Conservation (phyloP, 1,140 invertebrate species). For the Trichoplusia ni region DNA sequence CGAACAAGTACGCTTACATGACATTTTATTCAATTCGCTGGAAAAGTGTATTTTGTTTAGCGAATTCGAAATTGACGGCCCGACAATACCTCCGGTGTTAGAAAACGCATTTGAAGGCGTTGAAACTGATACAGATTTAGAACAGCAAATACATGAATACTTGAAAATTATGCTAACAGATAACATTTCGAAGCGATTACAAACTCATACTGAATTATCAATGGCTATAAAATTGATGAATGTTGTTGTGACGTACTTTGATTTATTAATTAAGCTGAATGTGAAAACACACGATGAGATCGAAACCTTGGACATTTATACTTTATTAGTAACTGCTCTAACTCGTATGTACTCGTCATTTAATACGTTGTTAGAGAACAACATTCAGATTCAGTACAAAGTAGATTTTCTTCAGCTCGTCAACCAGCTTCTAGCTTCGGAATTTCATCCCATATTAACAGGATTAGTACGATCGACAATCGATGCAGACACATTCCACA, state of each 20-base stretch:
- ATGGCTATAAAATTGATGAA: constrained; percentile 48
- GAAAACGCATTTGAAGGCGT: constrained; percentile 24
- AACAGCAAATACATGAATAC: constrained; percentile 39
- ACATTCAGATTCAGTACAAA: constrained; percentile 48
- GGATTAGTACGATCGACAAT: constrained; percentile 45
- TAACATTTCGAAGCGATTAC: constrained; percentile 29
- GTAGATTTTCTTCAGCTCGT: constrained; percentile 48
- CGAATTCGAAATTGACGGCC: constrained; percentile 58
- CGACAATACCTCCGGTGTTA: neutral
- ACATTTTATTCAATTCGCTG: constrained; percentile 53
- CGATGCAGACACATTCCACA: constrained; percentile 57
- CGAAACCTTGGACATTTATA: constrained; percentile 35
- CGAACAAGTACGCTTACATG: constrained; percentile 41
- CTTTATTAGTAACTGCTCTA: constrained; percentile 39
- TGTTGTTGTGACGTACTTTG: constrained; percentile 49
- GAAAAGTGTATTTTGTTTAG: constrained; percentile 64
- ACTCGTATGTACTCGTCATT: constrained; percentile 43
- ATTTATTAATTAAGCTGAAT: constrained; percentile 48
- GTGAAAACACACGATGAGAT: constrained; percentile 35
- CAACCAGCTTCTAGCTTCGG: constrained; percentile 46
- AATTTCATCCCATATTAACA: constrained; percentile 51
- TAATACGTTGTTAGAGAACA: constrained; percentile 44
- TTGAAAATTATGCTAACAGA: constrained; percentile 43
- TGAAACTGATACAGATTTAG: constrained; percentile 46
- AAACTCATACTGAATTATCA: constrained; percentile 37